Conservation (phyloP, 2,888 invertebrate species). For the Rhodophaea formosa region DNA sequence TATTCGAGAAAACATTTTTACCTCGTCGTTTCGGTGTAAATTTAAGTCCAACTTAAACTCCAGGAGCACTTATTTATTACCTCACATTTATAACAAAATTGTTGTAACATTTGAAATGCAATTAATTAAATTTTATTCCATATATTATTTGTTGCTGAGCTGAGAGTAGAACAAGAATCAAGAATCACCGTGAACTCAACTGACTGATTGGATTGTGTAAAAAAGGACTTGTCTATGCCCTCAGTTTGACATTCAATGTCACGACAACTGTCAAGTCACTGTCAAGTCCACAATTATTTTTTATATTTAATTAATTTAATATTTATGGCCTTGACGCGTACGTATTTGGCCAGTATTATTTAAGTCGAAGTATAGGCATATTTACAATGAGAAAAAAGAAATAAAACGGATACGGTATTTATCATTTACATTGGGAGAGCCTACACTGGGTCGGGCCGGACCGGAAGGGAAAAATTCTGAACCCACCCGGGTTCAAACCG, state of each 20-base stretch:
- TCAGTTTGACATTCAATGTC: neutral
- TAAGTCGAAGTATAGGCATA: too few relatives aligned
- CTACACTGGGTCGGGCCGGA: too few relatives aligned
- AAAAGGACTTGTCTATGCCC: neutral
- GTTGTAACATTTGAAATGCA: slow-evolving; percentile 38
- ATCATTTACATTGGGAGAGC: too few relatives aligned
- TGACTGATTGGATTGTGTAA: slow-evolving; percentile 4
- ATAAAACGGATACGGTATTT: too few relatives aligned
- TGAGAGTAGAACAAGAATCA: slow-evolving; percentile 28
- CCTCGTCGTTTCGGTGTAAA: slow-evolving; percentile 30
- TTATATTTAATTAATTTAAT: too few relatives aligned
- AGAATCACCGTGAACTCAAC: slow-evolving; percentile 29
- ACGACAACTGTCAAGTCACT: too few relatives aligned
- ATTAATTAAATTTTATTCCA: slow-evolving; percentile 43
- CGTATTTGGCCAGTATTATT: too few relatives aligned
- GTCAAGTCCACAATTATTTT: too few relatives aligned
- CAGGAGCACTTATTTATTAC: slow-evolving; percentile 36
- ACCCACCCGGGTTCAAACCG: too few relatives aligned
- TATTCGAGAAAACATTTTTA: slow-evolving; percentile 33
- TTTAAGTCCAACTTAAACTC: slow-evolving; percentile 29
- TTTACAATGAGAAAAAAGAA: too few relatives aligned
- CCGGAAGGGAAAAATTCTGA: too few relatives aligned
- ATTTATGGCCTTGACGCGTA: too few relatives aligned
- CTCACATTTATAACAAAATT: slow-evolving; percentile 44
- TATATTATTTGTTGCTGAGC: slow-evolving; percentile 41